phyloP scores from a whole-genome alignment of 2,888 invertebrate genomes.

The Choristoneura rosaceana region DNA sequence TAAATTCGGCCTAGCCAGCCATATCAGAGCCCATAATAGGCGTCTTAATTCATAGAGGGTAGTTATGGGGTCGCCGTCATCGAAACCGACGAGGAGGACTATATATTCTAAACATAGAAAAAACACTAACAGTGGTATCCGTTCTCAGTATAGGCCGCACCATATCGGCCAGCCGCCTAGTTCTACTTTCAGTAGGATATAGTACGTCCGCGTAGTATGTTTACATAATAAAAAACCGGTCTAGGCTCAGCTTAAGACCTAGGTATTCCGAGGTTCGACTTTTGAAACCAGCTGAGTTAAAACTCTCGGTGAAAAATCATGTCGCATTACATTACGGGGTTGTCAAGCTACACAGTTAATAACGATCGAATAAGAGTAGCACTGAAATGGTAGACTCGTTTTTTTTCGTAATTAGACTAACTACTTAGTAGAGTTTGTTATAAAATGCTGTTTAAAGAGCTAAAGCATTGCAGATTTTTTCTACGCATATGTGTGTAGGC shows the following conservation, averaged over 20 bases:
- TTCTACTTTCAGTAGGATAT: conserved; percentile 41
- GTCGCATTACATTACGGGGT: neutral
- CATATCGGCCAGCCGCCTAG: conserved; percentile 30
- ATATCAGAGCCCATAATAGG: no score
- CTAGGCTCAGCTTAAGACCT: neutral
- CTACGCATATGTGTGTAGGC: neutral
- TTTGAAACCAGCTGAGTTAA: neutral
- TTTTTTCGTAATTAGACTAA: neutral
- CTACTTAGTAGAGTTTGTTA: neutral
- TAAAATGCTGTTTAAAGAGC: neutral
- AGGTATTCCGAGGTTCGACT: conserved; percentile 4
- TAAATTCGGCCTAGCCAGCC: no score
- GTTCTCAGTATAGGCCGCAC: neutral
- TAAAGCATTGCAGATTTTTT: neutral
- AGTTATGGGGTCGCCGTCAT: no score
- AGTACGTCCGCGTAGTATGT: conserved; percentile 42
- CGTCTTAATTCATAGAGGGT: no score
- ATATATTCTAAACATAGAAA: neutral
- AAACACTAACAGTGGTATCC: neutral
- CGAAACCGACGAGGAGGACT: no score
- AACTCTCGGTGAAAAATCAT: neutral
- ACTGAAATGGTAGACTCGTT: neutral
- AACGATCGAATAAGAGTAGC: neutral
- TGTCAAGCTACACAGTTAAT: neutral
- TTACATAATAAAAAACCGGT: conserved; percentile 37